A percentile compares a stretch with the other conserved stretches of the same genome.
These are phyloP conservation scores for Cheirogaleus medius DNA, from an alignment of 2,113 vertebrate genomes.

Conservation along the genomic window DNA sequence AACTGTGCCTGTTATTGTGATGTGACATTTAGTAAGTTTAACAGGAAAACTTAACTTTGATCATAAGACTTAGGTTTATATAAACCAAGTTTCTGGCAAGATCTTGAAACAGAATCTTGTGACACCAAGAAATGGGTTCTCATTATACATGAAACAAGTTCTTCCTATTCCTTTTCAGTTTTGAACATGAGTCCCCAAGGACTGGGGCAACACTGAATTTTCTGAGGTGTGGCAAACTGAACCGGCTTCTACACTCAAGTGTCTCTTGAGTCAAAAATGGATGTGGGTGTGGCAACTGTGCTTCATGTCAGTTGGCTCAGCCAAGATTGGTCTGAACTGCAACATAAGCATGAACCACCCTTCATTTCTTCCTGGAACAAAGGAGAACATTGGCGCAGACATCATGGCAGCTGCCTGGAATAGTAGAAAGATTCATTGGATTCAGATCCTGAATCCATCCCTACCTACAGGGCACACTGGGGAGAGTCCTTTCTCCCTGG, in stretches of 20 bases:
- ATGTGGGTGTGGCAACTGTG: neutral
- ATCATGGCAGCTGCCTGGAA: neutral
- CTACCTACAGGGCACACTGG: neutral
- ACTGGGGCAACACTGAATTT: neutral
- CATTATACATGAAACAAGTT: neutral
- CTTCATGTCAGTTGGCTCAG: neutral
- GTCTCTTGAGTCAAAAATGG: neutral
- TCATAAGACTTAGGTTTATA: neutral
- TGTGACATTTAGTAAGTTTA: neutral
- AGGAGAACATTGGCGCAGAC: neutral
- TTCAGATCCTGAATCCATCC: neutral
- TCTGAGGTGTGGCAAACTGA: neutral
- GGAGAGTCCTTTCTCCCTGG: neutral
- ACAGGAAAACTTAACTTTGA: slow-evolving; percentile 18
- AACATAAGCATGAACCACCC: neutral
- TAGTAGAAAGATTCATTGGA: neutral
- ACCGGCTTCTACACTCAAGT: neutral
- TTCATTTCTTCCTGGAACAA: neutral
- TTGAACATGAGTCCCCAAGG: neutral
- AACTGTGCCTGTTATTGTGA: neutral
- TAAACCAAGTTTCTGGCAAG: slow-evolving; percentile 13
- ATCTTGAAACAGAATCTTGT: slow-evolving; percentile 34
- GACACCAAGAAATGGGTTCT: neutral
- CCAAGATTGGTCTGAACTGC: neutral
- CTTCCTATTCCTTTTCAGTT: neutral